Percentiles rank a stretch among this genome's conserved stretches.
Conservation (phyloP, 2,113 vertebrate species). For the Apodemus sylvaticus region DNA sequence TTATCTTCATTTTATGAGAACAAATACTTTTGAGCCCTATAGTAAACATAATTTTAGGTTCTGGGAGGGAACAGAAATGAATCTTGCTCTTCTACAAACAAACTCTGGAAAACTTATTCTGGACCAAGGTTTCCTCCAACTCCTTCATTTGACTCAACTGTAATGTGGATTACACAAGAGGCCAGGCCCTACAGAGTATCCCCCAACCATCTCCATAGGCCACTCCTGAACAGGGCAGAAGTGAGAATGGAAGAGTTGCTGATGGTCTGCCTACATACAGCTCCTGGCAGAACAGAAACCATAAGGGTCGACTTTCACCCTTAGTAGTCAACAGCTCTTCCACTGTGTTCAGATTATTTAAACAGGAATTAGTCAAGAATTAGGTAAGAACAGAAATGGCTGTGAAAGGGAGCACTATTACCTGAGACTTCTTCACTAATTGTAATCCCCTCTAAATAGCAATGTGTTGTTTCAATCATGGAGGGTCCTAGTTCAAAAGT, state of each 20-base stretch:
- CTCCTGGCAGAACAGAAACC: background rate
- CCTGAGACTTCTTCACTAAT: slow-evolving; percentile 22
- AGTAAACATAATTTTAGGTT: background rate
- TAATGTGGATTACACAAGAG: background rate
- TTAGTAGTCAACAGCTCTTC: background rate
- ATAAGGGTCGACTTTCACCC: background rate
- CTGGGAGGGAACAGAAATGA: accelerated
- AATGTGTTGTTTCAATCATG: background rate
- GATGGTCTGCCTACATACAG: background rate
- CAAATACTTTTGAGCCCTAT: background rate
- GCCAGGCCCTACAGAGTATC: background rate
- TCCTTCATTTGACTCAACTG: slow-evolving; percentile 9
- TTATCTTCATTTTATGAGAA: slow-evolving; percentile 25
- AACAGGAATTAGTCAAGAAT: slow-evolving; percentile 40
- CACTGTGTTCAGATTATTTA: background rate
- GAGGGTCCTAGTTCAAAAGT: slow-evolving; percentile 19
- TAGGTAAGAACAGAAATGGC: background rate
- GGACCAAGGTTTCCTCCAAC: background rate
- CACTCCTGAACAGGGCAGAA: background rate
- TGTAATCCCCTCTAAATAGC: slow-evolving; percentile 26
- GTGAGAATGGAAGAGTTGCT: background rate
- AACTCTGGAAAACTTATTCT: slow-evolving; percentile 25
- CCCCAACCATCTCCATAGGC: background rate
- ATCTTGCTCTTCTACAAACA: background rate
- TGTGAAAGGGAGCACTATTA: background rate